These are phyloP conservation scores for Noctua fimbriata DNA, from an alignment of 2,888 invertebrate genomes.

Conservation along the genomic window DNA sequence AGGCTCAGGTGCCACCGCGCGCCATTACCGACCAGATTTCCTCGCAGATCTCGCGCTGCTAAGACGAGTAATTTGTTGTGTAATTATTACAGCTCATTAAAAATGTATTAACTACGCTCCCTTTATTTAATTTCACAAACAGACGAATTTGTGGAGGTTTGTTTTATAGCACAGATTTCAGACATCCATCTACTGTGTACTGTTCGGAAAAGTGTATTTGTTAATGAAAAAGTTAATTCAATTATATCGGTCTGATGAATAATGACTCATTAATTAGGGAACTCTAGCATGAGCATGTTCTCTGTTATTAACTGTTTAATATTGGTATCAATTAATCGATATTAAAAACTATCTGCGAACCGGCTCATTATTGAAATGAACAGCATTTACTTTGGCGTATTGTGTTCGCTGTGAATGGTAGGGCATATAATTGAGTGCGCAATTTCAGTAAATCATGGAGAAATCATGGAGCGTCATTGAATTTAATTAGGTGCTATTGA, in stretches of 20 bases:
- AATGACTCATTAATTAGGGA: constrained; percentile 70
- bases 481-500: constrained; percentile 56
- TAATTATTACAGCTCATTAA: constrained; percentile 84
- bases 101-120: constrained; percentile 76
- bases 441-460: constrained; percentile 53
- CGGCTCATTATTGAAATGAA: constrained; percentile 38
- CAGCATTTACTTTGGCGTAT: constrained; percentile 40
- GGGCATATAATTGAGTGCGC: constrained; percentile 33
- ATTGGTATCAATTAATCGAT: constrained; percentile 61
- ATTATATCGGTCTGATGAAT: constrained; percentile 65
- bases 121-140: constrained; percentile 60
- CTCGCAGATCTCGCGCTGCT: constrained; percentile 74
- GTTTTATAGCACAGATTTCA: constrained; percentile 53
- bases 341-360: constrained; percentile 49
- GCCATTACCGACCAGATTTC: constrained; percentile 85
- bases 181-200: constrained; percentile 43
- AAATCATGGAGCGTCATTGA: constrained; percentile 50
- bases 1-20: constrained; percentile 82
- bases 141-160: constrained; percentile 57
- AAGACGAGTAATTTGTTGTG: constrained; percentile 81
- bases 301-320: constrained; percentile 67
- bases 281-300: constrained; percentile 54
- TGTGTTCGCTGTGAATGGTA: constrained; percentile 45
- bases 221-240: constrained; percentile 59
- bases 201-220: constrained; percentile 61